phyloP scores from a whole-genome alignment of 2,113 vertebrate genomes.

The Tor tambroides region DNA sequence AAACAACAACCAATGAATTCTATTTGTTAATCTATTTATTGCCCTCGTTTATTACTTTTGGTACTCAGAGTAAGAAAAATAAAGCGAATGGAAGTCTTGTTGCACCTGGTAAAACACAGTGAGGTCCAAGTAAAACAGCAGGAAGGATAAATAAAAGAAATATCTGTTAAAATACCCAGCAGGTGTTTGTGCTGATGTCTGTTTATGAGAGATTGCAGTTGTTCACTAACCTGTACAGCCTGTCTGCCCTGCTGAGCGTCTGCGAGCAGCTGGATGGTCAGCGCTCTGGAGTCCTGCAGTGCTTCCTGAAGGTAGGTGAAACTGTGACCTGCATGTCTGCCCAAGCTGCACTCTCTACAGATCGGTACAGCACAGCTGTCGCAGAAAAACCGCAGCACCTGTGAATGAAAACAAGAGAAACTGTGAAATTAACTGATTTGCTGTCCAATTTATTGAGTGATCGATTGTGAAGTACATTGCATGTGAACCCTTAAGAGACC shows the following conservation, averaged over 20 bases:
- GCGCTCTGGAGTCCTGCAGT: slow-evolving; percentile 91
- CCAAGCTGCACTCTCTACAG: slow-evolving; percentile 94
- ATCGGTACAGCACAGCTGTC: slow-evolving; percentile 95
- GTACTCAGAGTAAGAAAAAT: neutral
- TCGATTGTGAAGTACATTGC: neutral
- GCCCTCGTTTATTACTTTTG: neutral
- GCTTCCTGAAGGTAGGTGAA: slow-evolving; percentile 97
- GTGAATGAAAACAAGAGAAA: neutral
- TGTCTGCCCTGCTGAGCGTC: slow-evolving; percentile 97
- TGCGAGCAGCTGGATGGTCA: slow-evolving; percentile 94
- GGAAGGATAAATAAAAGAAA: neutral
- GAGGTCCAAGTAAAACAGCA: neutral
- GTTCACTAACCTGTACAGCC: slow-evolving; percentile 88
- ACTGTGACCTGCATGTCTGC: slow-evolving; percentile 92
- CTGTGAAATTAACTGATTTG: neutral
- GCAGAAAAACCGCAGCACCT: slow-evolving; percentile 97
- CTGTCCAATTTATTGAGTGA: neutral
- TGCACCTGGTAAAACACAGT: neutral
- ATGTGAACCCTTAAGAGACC: neutral
- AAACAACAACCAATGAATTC: neutral
- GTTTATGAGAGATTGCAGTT: neutral
- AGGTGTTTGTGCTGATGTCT: neutral
- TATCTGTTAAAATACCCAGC: neutral
- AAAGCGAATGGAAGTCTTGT: neutral
- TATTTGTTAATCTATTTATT: neutral